Base-by-base conservation (phyloP, 1,140 invertebrate species). In the Eubasilissa regina region DNA sequence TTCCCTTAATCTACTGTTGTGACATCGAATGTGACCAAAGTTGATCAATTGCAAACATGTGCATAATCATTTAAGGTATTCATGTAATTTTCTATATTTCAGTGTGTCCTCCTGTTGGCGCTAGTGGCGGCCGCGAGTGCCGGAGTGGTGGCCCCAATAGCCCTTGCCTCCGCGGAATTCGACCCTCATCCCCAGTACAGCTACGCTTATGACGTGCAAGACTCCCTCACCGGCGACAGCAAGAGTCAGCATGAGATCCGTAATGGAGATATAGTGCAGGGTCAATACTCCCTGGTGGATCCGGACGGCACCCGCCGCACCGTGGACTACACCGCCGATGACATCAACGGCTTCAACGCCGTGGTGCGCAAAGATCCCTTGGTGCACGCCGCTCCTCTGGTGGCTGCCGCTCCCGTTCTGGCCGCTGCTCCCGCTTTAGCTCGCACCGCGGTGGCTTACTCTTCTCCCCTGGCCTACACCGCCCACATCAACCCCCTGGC, bases 241-340 rank as follows among this genome's bases (percentile, higher is more conserved):
- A 92, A 93, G 86, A 91, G 88, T 80, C 91, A 92, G 84, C 86
- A 88, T 77, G 91, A 92, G 84, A 89, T 90, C 80, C 89, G 92
- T 17, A 87, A 91, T 79, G 91, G 92, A n/a, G 91, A 92, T 81
- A 83, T 91, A 9, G 91, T 92, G 13, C 89, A 90, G 80, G 92
- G 92, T 21, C 88, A 88, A 64, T 92, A 92, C 84, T 91, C 90
- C 0, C 84, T 92, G 13, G 87, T 91, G 13, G 91, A 92, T 48
- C 87, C 92, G 43, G 91, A 92, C 75, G 91, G 91, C 21, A 91
- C 89, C 3, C 86, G 89, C 44, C 90, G 91, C 44, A 87, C 88
- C 8, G 91, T 92, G 0, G 90, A 91, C 83, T 92, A 91, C 84
- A 87, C 90, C 15, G 90, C 91, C 17, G 91, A 92, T 84, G 85